Conservation (phyloP, 2,888 invertebrate species). For the Scaptomyza flava region DNA sequence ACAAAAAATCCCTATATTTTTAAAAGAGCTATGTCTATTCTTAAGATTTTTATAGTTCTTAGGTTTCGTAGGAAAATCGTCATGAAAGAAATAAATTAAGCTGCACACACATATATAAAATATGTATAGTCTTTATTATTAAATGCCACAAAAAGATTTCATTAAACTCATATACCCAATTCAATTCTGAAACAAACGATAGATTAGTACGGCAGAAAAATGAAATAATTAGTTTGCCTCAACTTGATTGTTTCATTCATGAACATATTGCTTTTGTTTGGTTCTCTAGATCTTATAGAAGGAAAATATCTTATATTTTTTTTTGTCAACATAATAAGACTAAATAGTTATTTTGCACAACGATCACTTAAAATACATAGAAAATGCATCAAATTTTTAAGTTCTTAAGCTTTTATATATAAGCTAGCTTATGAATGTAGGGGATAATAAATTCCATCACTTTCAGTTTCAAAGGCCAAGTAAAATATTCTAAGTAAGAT, state of each 20-base stretch:
- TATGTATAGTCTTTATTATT: too few species aligned
- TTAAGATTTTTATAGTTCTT: too few species aligned
- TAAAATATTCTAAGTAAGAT: slow-evolving; percentile 12
- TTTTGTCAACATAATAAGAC: slow-evolving; percentile 12
- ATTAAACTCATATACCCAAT: neutral
- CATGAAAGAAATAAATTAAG: too few species aligned
- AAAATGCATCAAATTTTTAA: neutral
- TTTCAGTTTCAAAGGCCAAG: neutral
- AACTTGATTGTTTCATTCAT: slow-evolving; percentile 58
- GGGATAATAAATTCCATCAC: slow-evolving; percentile 21
- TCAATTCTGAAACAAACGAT: neutral
- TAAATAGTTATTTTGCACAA: slow-evolving; percentile 1
- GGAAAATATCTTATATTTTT: slow-evolving; percentile 10
- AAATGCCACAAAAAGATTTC: too few species aligned
- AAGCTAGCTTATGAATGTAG: slow-evolving; percentile 1
- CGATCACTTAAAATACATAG: neutral
- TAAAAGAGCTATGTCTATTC: too few species aligned
- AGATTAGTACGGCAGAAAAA: slow-evolving; percentile 24
- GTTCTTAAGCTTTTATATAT: neutral
- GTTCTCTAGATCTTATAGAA: neutral
- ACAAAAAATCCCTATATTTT: too few species aligned
- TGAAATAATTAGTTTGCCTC: slow-evolving; percentile 20
- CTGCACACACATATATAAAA: too few species aligned
- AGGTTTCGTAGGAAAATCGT: too few species aligned
- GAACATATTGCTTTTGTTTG: slow-evolving; percentile 29